Evolutionary conservation across 2,797 vertebrate genomes (phyloP), one percentile per base, ranked within the genome.

Genomic region (Leptodactylus fallax): DNA sequence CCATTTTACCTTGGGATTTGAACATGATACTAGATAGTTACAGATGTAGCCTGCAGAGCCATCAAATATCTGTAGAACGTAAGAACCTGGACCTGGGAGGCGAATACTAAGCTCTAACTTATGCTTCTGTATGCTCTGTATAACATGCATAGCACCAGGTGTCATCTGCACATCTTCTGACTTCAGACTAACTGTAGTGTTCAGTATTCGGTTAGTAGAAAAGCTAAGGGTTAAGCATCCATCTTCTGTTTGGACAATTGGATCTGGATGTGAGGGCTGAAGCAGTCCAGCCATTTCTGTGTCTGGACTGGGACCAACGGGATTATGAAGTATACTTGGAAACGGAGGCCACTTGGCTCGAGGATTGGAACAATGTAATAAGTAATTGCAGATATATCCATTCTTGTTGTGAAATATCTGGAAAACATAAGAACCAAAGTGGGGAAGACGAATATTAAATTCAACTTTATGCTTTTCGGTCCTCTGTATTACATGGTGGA

Each of bases 281-380:
- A 90, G 23, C 83, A 96, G 94, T 6, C 96, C 96, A 72, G 94
- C 92, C 12, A 90, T 91, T 92, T 96, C 94, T 0, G 95, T 93
- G 91, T 94, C 92, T 95, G 95, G 96, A 90, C 94, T 95, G 0
- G 95, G 95, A 7, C 96, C 96, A 0, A 96, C 93, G 0, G 96
- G 96, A 87, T 95, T 95, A 55, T 89, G 87, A n/a, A 96, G 92
- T 11, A 60, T 25, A 51, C 49, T 89, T 0, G 96, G 96, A 88
- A 95, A 96, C 77, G 94, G 9, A 0, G 95, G 95, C 96, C 95
- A 96, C 90, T 93, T 94, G 61, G 93, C 94, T 14, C 93, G 93
- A 0, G 72, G 89, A 90, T 96, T 95, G 85, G 91, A 78, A 51
- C 96, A 96, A 60, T 88, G 93, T 87, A 96, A 91, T 84, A 96